phyloP scores from a whole-genome alignment of 1,140 invertebrate genomes.

The Platyscapa corneri region DNA sequence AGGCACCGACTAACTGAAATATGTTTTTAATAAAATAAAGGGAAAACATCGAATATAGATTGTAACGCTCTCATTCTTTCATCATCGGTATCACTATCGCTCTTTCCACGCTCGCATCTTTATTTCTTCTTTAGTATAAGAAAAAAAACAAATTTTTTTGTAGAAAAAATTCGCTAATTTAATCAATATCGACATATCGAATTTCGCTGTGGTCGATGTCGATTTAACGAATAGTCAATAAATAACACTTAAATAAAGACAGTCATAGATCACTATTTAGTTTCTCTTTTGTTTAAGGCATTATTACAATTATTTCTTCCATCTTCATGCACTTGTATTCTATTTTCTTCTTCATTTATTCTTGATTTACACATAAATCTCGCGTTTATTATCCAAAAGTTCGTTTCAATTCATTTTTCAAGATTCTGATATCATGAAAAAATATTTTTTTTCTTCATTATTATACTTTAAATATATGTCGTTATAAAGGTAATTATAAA shows the following conservation, averaged over 20 bases:
- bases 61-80: slow-evolving; percentile 41
- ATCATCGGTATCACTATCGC: not conserved
- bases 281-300: slow-evolving; percentile 39
- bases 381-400: not conserved
- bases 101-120: slow-evolving; percentile 2
- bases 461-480: not conserved
- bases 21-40: slow-evolving; percentile 15
- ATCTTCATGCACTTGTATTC: slow-evolving; percentile 13
- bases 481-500: not conserved
- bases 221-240: slow-evolving; percentile 47
- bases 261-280: slow-evolving; percentile 41
- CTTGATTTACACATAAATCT: not conserved
- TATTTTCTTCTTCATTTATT: not conserved
- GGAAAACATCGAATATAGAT: slow-evolving; percentile 36
- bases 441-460: slow-evolving; percentile 32
- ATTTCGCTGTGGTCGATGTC: slow-evolving; percentile 6
- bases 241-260: slow-evolving; percentile 49
- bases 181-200: slow-evolving; percentile 26
- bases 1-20: slow-evolving; percentile 45
- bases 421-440: slow-evolving; percentile 18
- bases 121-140: slow-evolving; percentile 25
- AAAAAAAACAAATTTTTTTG: slow-evolving; percentile 45
- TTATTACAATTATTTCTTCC: slow-evolving; percentile 42
- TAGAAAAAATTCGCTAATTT: slow-evolving; percentile 47
- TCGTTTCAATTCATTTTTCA: not conserved